These are phyloP conservation scores for Nesogale talazaci DNA, from an alignment of 2,113 vertebrate species.

Conservation along the genomic window DNA sequence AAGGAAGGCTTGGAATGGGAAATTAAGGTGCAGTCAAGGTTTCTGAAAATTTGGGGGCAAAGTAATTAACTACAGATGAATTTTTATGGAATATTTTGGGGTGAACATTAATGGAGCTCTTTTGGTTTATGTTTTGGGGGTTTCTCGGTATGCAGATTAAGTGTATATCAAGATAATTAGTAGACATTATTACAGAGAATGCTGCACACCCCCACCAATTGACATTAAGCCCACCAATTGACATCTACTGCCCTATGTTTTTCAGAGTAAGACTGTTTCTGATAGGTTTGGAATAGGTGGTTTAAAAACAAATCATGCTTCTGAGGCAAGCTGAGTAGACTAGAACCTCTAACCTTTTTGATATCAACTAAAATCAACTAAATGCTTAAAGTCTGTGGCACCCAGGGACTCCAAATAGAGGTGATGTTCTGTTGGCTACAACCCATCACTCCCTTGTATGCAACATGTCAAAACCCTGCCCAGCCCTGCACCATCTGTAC, in stretches of 20 bases:
- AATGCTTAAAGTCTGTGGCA: neutral
- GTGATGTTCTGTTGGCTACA: no score
- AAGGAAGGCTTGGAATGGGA: neutral
- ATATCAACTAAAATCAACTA: neutral
- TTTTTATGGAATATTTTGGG: neutral
- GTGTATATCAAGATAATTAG: neutral
- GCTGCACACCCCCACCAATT: neutral
- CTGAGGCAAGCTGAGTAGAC: neutral
- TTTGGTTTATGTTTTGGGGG: neutral
- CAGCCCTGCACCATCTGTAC: no score
- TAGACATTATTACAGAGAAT: neutral
- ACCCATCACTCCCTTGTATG: no score
- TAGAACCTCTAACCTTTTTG: neutral
- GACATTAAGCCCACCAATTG: neutral
- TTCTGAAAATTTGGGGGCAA: neutral
- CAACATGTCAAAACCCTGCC: no score
- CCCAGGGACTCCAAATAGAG: neutral
- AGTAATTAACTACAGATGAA: neutral
- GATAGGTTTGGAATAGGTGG: neutral
- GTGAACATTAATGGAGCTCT: neutral
- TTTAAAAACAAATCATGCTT: neutral
- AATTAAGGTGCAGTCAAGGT: neutral
- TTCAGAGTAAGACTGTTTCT: neutral
- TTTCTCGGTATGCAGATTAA: neutral
- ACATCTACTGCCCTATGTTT: neutral